Percentiles rank a stretch among this genome's conserved stretches.
phyloP scores from a whole-genome alignment of 2,113 vertebrate species.

The Dipodomys stephensi region DNA sequence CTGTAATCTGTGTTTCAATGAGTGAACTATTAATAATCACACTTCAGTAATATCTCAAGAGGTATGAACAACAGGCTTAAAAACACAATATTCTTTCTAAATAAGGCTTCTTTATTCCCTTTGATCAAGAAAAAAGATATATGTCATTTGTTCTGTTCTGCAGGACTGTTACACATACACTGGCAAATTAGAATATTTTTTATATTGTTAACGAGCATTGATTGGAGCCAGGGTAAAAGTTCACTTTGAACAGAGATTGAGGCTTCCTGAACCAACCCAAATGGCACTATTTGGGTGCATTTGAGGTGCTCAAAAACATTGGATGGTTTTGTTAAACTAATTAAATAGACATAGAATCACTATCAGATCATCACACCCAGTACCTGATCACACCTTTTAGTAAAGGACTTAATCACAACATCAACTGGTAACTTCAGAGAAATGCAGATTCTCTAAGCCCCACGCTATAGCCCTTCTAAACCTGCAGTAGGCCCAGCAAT shows the following conservation, averaged over 20 bases:
- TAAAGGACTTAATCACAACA: neutral
- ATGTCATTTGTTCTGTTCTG: neutral
- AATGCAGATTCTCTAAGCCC: neutral
- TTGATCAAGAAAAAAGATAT: neutral
- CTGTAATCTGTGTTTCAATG: neutral
- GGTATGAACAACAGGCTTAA: neutral
- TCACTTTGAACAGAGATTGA: neutral
- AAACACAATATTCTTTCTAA: neutral
- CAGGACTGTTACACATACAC: neutral
- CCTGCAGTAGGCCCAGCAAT: neutral
- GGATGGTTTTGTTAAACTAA: conserved; percentile 23
- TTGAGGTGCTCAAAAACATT: neutral
- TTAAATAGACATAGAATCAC: neutral
- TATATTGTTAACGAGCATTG: neutral
- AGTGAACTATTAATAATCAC: neutral
- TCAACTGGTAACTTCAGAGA: neutral
- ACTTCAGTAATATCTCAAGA: neutral
- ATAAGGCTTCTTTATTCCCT: neutral
- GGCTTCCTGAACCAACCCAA: neutral
- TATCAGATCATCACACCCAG: neutral
- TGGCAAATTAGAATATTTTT: neutral
- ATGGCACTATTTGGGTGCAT: neutral
- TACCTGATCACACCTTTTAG: neutral
- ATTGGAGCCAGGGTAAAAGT: neutral
- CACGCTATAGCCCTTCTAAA: neutral